Percentiles rank a stretch among this genome's conserved stretches.
Evolutionary conservation across 2,888 invertebrate genomes (phyloP).

Genomic region (Andrena camellia): DNA sequence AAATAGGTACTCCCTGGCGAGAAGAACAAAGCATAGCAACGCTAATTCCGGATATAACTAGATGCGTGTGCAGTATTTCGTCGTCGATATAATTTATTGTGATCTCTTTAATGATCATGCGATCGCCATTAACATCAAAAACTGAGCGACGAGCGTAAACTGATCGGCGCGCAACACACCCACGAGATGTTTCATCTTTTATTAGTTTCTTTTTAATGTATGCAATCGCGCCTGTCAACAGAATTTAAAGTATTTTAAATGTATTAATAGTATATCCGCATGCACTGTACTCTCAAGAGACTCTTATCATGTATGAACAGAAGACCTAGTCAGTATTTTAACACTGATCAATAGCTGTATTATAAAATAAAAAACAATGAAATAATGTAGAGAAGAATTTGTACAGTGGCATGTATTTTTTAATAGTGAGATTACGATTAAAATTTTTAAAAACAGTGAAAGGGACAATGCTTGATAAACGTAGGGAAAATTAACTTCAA

Average conservation of each 20-base stretch:
- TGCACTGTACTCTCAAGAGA: conserved; percentile 19
- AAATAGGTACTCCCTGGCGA: conserved; percentile 17
- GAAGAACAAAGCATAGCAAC: conserved; percentile 18
- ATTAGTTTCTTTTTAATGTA: conserved; percentile 24
- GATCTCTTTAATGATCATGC: conserved; percentile 13
- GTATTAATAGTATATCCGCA: not conserved
- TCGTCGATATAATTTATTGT: conserved; percentile 14
- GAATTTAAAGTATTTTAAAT: conserved; percentile 36
- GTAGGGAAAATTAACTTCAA: conserved; percentile 1
- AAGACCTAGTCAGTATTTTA: conserved; percentile 50
- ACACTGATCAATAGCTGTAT: conserved; percentile 31
- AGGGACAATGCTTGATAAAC: conserved; percentile 9
- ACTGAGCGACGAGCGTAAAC: not conserved
- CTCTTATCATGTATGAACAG: conserved; percentile 7
- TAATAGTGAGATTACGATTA: conserved; percentile 30
- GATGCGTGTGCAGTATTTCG: not conserved
- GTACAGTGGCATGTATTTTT: conserved; percentile 21
- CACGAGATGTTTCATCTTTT: not conserved
- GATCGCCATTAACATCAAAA: not conserved
- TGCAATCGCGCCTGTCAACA: not conserved
- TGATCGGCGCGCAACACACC: conserved; percentile 1
- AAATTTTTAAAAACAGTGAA: not conserved
- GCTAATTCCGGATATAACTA: conserved; percentile 14
- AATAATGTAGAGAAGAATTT: not conserved
- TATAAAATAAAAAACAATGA: not conserved